Evolutionary conservation across 2,888 invertebrate species (phyloP), one percentile per base, ranked within the genome.

Genomic region (Pedicia rivosa): DNA sequence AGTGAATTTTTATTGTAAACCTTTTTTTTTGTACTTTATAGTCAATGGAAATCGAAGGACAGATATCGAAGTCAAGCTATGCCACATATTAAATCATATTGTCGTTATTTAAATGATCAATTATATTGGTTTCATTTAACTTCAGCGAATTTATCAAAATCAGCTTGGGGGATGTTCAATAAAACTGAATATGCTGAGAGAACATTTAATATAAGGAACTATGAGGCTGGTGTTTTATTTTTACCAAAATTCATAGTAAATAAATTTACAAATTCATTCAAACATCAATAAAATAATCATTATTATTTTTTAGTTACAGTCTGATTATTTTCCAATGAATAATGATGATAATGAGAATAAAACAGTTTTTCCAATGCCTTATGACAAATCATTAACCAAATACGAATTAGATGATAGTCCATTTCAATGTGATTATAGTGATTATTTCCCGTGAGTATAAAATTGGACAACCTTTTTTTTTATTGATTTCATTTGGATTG

Each of bases 71-170:
- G 78, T 33, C 61, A 70, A 38, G 91, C 92, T 0, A 84, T 91
- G 75, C 98, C 98, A 0, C 97, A 98, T 53, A 87, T 95, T 26
- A 98, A 98, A 59, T 75, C 79, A 0, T 97, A 94, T 56, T 72
- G 77, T 0, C 68, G 94, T 8, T 60, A 77, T 3, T 80, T 81
- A 0, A 74, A 78, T 0, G 77, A 86, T 0, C 50, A 57, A 0
- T 44, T 62, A n/a, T 55, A 59, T 40, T 97, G 79, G 78, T 88
- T 83, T 55, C 60, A 87, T 1, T 63, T 95, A 1, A 92, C 92
- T 0, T 94, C 94, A 37, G 90, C 87, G 0, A 98, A 98, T 64
- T 64, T 95, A 20, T 97, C 95, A 9, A 95, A 94, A 64, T 90
- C 95, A 2, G 97, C 97, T 0, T 97, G 97, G 97, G 97, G 97